Evolutionary conservation across 1,140 invertebrate genomes (phyloP).

Genomic region (Holcopasites calliopsidis): DNA sequence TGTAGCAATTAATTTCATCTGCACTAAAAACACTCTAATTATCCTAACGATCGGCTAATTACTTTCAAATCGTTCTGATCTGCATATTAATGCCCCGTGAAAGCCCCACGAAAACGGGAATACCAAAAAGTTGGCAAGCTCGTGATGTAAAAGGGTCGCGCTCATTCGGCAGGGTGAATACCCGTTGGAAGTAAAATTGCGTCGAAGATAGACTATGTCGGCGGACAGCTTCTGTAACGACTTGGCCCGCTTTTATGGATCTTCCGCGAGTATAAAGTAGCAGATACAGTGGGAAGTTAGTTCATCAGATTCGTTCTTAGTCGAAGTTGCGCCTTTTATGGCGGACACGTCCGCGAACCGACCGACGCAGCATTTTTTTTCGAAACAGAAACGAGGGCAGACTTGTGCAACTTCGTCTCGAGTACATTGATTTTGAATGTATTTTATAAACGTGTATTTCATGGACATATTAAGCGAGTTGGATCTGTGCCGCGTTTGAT

Average conservation of each 20-base stretch:
- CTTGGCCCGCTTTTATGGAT: slow-evolving; percentile 32
- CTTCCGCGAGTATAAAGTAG: slow-evolving; percentile 23
- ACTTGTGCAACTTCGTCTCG: too few species aligned
- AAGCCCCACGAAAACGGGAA: too few species aligned
- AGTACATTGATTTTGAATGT: neutral
- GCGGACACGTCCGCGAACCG: neutral
- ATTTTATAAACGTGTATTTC: neutral
- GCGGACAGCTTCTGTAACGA: slow-evolving; percentile 30
- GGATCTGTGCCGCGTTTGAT: neutral
- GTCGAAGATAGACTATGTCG: slow-evolving; percentile 22
- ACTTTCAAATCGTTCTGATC: too few species aligned
- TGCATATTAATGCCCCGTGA: too few species aligned
- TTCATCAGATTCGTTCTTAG: slow-evolving; percentile 12
- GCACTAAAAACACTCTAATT: too few species aligned
- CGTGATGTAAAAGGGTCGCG: neutral
- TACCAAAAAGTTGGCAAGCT: neutral
- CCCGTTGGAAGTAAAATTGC: neutral
- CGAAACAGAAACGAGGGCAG: neutral
- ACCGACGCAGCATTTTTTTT: slow-evolving; percentile 3
- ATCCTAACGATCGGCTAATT: too few species aligned
- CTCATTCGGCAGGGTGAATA: slow-evolving; percentile 13
- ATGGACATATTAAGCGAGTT: neutral
- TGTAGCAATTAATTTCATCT: too few species aligned
- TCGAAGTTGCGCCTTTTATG: slow-evolving; percentile 21
- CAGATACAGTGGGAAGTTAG: slow-evolving; percentile 24